Base-by-base conservation (phyloP, 2,797 vertebrate species). In the Knipowitschia caucasica region DNA sequence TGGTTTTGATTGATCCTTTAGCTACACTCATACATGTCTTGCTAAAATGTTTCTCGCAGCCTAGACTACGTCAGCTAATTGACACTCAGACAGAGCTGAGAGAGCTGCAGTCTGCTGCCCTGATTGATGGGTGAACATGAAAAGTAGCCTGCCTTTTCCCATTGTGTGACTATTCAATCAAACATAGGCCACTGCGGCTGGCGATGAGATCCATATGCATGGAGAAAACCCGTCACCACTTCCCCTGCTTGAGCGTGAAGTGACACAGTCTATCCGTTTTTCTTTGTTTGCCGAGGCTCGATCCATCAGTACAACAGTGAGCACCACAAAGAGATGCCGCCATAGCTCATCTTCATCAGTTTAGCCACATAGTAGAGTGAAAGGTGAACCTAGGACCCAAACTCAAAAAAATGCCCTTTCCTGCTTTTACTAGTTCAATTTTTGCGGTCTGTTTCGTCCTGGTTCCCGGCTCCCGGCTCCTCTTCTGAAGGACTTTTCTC, bases 101-200 rank as follows among this genome's bases (percentile, higher is more conserved):
- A 76, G 70, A 63, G 64, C 69, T 62, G 58, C 71, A 82, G 80
- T 81, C 75, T 77, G 75, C 75, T 62, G 73, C 76, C 55, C 76
- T 89, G 88, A 89, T 86, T 87, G 87, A 89, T 88, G 79, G 81
- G 69, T 50, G 70, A 85, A 87, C 84, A 88, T 88, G 84, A 89
- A 78, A 81, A 85, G 84, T 86, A 79, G 73, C 73, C 82, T 89
- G 87, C 83, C 87, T 85, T 87, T 80, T 83, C 73, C 76, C 64
- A 86, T 89, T 79, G 69, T 83, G 76, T 67, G 71, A 82, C 85
- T 82, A 83, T 83, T 90, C 88, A 86, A 88, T 91, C 88, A 89
- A 87, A 82, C 53, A 59, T 24, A 47, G 73, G 66, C 73, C 75
- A 64, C 59, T 78, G 72, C 67, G 78, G 73, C 72, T 78, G 76